Evolutionary conservation across 2,797 vertebrate species (phyloP).

Genomic region (Acipenser transmontanus): DNA sequence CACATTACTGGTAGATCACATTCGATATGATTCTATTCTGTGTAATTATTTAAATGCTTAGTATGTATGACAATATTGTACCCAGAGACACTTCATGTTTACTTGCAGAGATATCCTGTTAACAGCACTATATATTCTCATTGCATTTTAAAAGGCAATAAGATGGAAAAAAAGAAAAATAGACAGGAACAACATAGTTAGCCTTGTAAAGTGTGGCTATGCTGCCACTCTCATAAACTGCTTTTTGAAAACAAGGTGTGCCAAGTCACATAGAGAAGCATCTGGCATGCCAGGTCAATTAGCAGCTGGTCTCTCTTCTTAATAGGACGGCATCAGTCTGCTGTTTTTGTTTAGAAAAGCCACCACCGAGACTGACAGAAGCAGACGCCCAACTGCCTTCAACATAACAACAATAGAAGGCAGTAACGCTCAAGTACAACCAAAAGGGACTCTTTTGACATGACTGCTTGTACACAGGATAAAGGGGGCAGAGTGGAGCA

Average conservation of each 20-base stretch:
- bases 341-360: not conserved
- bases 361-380: not conserved
- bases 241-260: not conserved
- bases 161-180: no score
- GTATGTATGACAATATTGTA: no score
- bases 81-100: no score
- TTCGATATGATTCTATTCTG: no score
- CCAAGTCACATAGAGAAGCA: conserved; percentile 1
- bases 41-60: no score
- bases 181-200: no score
- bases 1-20: no score
- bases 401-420: not conserved
- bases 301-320: not conserved
- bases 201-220: no score
- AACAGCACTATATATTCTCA: no score
- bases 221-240: not conserved
- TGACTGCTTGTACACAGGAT: not conserved
- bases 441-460: not conserved
- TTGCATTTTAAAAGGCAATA: no score
- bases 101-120: no score
- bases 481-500: not conserved
- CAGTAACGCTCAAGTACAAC: not conserved
- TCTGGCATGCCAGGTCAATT: conserved; percentile 3
- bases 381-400: not conserved
- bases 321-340: not conserved